Percentiles rank a stretch among this genome's conserved stretches.
Conservation (phyloP, 1,140 invertebrate genomes). For the Rhagoletis zephyria region DNA sequence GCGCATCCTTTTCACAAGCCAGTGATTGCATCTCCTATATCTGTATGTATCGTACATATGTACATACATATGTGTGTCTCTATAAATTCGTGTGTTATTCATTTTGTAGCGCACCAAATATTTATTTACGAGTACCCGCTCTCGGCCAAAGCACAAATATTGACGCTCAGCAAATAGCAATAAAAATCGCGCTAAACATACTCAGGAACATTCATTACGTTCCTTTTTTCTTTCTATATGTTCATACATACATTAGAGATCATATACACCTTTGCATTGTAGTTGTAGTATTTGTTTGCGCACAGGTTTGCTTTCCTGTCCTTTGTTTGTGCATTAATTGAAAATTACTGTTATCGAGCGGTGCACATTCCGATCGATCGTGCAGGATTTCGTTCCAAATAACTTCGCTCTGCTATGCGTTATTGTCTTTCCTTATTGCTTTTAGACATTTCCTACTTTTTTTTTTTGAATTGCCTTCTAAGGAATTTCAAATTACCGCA, state of each 20-base stretch:
- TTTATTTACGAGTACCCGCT: neutral
- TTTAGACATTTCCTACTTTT: neutral
- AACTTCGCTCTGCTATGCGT: neutral
- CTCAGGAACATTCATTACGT: neutral
- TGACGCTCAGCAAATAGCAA: constrained; percentile 27
- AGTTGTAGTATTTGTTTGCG: too few species aligned
- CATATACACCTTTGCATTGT: too few species aligned
- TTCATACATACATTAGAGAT: too few species aligned
- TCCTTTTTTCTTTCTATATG: too few species aligned
- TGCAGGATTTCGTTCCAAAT: constrained; percentile 10
- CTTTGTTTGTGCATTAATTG: constrained; percentile 47
- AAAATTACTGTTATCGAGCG: constrained; percentile 51
- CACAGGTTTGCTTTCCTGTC: constrained; percentile 28
- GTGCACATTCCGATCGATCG: constrained; percentile 49
- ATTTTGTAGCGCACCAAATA: constrained; percentile 10
- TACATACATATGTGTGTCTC: too few species aligned
- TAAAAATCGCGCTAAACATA: constrained; percentile 44
- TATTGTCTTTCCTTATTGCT: neutral
- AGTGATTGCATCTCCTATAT: neutral
- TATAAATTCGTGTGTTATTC: neutral
- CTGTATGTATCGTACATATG: neutral
- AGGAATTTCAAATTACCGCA: constrained; percentile 40
- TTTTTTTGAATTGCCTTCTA: constrained; percentile 3
- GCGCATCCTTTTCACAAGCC: neutral
- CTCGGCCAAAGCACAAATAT: constrained; percentile 20